These are phyloP conservation scores for Brachionus manjavacas DNA, from an alignment of 1,140 invertebrate species.

Conservation along the genomic window DNA sequence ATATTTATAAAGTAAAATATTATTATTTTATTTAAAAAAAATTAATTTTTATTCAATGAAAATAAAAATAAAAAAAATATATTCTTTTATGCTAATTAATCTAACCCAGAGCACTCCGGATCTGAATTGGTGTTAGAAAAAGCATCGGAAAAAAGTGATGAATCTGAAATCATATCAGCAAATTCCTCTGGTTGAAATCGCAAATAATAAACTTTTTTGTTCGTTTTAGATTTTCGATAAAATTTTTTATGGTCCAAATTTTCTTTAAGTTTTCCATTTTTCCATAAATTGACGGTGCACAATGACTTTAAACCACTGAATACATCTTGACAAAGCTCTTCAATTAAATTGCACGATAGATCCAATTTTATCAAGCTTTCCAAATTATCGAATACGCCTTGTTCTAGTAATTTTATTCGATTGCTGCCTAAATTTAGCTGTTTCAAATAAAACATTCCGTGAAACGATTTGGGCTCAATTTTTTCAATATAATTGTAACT, in stretches of 20 bases:
- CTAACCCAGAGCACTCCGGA: not conserved
- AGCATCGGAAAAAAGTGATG: not conserved
- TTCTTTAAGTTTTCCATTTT: not conserved
- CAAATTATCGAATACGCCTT: not conserved
- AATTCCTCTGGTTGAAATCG: conserved; percentile 21
- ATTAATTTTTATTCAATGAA: not conserved
- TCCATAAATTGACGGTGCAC: conserved; percentile 5
- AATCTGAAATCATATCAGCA: not conserved
- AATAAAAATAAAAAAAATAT: not conserved
- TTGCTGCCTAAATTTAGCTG: not conserved
- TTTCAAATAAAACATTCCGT: conserved; percentile 1
- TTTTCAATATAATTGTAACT: not conserved
- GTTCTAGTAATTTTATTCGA: not conserved
- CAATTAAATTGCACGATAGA: not conserved
- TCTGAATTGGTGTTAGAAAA: not conserved
- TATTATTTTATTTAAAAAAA: too few relatives aligned
- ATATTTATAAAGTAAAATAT: too few relatives aligned
- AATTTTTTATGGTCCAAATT: not conserved
- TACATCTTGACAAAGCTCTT: not conserved
- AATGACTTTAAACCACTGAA: not conserved
- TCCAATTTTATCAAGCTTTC: not conserved
- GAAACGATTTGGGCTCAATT: not conserved
- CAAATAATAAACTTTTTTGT: conserved; percentile 19
- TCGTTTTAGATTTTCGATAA: not conserved
- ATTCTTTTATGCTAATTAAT: not conserved